These are phyloP conservation scores for Dynastes maya DNA, from an alignment of 2,888 invertebrate genomes.

Conservation along the genomic window DNA sequence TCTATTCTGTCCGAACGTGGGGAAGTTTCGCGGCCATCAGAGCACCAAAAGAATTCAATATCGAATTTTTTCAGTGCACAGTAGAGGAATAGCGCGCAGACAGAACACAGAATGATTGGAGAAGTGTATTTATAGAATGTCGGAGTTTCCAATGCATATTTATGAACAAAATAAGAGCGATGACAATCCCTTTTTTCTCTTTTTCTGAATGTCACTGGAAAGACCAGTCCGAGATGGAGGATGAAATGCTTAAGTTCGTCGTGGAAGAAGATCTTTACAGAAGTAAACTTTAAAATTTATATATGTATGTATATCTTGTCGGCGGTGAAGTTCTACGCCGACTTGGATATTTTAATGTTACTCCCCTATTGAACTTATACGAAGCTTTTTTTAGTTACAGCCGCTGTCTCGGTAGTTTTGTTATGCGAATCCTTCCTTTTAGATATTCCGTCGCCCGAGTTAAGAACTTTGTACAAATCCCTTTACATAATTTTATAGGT, in stretches of 20 bases:
- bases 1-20: slow-evolving; percentile 56
- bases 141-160: slow-evolving; percentile 49
- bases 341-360: slow-evolving; percentile 38
- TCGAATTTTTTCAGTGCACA: slow-evolving; percentile 41
- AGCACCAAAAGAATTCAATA: slow-evolving; percentile 50
- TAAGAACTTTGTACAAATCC: slow-evolving; percentile 19
- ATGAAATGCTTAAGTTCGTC: neutral
- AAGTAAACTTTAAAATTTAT: slow-evolving; percentile 38
- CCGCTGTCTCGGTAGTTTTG: neutral
- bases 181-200: slow-evolving; percentile 34
- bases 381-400: slow-evolving; percentile 5
- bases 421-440: neutral
- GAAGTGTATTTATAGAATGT: slow-evolving; percentile 52
- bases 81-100: neutral
- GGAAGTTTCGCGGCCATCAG: slow-evolving; percentile 53
- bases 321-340: neutral
- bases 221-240: neutral
- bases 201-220: neutral
- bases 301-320: slow-evolving; percentile 12
- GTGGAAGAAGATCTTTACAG: slow-evolving; percentile 6
- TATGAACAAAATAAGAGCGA: slow-evolving; percentile 45
- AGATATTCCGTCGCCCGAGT: slow-evolving; percentile 6
- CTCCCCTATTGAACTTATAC: slow-evolving; percentile 28
- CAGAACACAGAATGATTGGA: slow-evolving; percentile 34
- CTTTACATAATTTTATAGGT: slow-evolving; percentile 16